A percentile compares a stretch with the other conserved stretches of the same genome.
phyloP scores from a whole-genome alignment of 2,797 vertebrate species.

The Pseudochirops cupreus region DNA sequence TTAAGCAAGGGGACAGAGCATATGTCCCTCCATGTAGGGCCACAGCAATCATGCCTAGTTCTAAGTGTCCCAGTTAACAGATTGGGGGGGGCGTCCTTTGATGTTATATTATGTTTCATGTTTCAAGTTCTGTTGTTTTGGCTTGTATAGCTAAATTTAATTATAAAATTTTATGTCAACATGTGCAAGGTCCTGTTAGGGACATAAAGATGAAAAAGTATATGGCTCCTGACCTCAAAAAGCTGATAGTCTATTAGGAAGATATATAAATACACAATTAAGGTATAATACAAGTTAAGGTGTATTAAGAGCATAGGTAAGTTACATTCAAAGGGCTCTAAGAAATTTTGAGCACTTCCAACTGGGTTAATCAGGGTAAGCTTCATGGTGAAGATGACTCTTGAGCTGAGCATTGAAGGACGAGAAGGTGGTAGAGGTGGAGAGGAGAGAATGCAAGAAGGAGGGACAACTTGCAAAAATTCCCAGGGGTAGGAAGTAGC shows the following conservation, averaged over 20 bases:
- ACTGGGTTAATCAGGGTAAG: neutral
- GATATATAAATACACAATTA: neutral
- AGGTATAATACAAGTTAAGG: neutral
- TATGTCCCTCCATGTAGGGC: neutral
- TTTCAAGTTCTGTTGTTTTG: neutral
- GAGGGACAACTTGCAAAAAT: neutral
- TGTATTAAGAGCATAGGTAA: neutral
- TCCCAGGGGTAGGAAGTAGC: neutral
- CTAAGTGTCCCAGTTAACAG: neutral
- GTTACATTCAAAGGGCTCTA: neutral
- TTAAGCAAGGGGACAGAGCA: neutral
- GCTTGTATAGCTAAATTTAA: neutral
- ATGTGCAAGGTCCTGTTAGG: neutral
- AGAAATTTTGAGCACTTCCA: neutral
- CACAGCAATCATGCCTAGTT: neutral
- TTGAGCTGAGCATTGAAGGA: neutral
- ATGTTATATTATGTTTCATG: neutral
- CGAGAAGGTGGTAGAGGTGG: neutral
- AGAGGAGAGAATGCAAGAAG: neutral
- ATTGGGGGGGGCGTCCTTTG: neutral
- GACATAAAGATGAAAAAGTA: neutral
- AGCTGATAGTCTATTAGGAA: neutral
- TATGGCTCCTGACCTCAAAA: neutral
- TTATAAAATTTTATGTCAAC: neutral
- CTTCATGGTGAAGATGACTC: neutral